Evolutionary conservation across 1,140 invertebrate genomes (phyloP), one percentile per base, ranked within the genome.

Genomic region (Glossosoma conforme): DNA sequence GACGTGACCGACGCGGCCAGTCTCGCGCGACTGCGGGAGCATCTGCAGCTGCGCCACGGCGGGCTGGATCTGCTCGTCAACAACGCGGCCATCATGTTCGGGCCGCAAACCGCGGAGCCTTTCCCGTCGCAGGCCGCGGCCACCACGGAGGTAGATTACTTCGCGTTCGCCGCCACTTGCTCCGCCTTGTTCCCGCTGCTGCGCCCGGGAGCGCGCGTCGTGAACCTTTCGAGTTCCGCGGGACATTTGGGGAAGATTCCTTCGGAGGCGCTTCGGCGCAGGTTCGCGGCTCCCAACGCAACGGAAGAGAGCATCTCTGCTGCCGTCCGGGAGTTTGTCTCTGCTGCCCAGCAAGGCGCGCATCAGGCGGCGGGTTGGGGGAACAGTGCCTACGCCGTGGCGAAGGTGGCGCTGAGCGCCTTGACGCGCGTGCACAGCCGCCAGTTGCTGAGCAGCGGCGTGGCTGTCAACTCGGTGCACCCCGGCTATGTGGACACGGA

Each of bases 11-110:
- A 81, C 58, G 52, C 61, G 3, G 64, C 74, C 18, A 87, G 82
- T 57, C 70, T 87, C 14, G 64, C 76, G 20, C 65, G 51, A 3
- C 77, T 89, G 32, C 63, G 70, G 0, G 72, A 81, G 49, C 81
- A 77, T 58, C 58, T 93, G 0, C 70, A 81, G 61, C 61, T 76
- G 19, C 79, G 76, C 15, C 78, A 92, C 65, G 81, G 79, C 6
- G 85, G 87, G 1, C 65, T 93, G 2, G 89, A 93, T 73, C 59
- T 93, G 19, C 67, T 93, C 9, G 77, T 93, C 1, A 92, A 91
- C 62, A 93, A 93, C 76, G 90, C 89, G 41, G 89, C 80, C 0
- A 89, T 91, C 47, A 82, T 84, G 3, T 89, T 80, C 61, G 84
- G 78, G 68, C 51, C 49, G 10, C 63, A 65, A 44, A 75, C 83